These are phyloP conservation scores for Cryptomyrus ogoouensis DNA, from an alignment of 2,113 vertebrate species.

Conservation along the genomic window DNA sequence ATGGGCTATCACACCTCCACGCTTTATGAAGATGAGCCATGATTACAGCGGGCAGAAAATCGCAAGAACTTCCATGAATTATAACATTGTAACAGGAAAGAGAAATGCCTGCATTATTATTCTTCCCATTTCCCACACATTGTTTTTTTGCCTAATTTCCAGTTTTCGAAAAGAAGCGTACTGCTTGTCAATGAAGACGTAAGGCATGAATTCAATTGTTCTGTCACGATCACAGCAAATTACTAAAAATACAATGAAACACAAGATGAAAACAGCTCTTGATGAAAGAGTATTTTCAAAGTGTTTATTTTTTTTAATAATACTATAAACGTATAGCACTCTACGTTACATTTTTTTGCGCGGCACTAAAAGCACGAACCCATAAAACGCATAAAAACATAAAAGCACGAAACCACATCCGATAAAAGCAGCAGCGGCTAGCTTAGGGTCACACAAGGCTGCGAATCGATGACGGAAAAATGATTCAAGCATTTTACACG, in stretches of 20 bases:
- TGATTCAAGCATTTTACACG: not conserved
- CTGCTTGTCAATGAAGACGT: not conserved
- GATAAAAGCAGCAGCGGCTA: not conserved
- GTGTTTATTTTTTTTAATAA: not conserved
- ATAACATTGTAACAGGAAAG: not conserved
- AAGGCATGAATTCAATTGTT: not conserved
- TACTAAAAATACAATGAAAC: not conserved
- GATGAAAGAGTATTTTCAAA: not conserved
- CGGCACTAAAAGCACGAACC: not conserved
- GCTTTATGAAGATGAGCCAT: not conserved
- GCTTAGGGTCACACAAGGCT: not conserved
- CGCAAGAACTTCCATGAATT: not conserved
- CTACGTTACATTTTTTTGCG: not conserved
- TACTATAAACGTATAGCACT: not conserved
- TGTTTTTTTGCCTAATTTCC: not conserved
- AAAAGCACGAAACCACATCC: not conserved
- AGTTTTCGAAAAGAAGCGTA: not conserved
- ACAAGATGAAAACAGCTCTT: not conserved
- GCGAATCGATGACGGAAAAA: not conserved
- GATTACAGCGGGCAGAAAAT: not conserved
- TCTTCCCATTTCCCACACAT: not conserved
- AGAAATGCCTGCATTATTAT: not conserved
- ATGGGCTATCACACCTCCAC: not conserved
- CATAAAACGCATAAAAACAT: not conserved
- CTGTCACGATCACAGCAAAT: not conserved